Percentiles rank a stretch among this genome's conserved stretches.
Evolutionary conservation across 2,113 vertebrate species (phyloP).

Genomic region (Trinectes maculatus): DNA sequence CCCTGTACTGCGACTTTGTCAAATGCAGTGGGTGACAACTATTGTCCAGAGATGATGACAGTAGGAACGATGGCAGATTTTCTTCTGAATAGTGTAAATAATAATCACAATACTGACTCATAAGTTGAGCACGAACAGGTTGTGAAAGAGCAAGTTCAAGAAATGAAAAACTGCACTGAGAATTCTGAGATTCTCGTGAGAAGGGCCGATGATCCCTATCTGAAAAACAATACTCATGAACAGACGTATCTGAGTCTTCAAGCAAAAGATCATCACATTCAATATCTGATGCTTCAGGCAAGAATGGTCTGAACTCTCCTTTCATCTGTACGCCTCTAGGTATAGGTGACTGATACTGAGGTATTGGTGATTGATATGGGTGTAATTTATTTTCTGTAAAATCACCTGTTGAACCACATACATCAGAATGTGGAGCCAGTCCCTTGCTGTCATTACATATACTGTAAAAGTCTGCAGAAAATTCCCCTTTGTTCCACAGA

Average conservation of each 20-base stretch:
- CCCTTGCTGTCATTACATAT: constrained; percentile 7
- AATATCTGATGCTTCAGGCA: constrained; percentile 14
- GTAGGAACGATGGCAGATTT: background rate
- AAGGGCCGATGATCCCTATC: constrained; percentile 40
- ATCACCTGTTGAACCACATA: constrained; percentile 28
- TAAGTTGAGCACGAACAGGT: constrained; percentile 55
- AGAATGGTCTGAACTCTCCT: background rate
- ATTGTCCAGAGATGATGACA: background rate
- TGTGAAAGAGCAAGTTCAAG: constrained; percentile 72
- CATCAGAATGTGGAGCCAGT: constrained; percentile 31
- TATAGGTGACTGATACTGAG: constrained; percentile 10
- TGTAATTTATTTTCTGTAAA: constrained; percentile 18
- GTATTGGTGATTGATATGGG: background rate
- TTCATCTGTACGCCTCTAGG: constrained; percentile 16
- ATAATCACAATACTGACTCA: constrained; percentile 71
- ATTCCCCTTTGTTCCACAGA: background rate
- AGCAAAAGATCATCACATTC: constrained; percentile 17
- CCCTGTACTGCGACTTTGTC: background rate
- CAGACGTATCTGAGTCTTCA: constrained; percentile 5
- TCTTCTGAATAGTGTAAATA: constrained; percentile 64
- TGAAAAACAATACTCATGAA: background rate
- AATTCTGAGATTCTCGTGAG: constrained; percentile 68
- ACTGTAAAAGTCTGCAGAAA: constrained; percentile 27
- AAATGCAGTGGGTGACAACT: background rate
- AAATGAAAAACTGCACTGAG: constrained; percentile 77